Conservation (phyloP, 2,113 vertebrate genomes). For the Tenebrosternarchus preto region DNA sequence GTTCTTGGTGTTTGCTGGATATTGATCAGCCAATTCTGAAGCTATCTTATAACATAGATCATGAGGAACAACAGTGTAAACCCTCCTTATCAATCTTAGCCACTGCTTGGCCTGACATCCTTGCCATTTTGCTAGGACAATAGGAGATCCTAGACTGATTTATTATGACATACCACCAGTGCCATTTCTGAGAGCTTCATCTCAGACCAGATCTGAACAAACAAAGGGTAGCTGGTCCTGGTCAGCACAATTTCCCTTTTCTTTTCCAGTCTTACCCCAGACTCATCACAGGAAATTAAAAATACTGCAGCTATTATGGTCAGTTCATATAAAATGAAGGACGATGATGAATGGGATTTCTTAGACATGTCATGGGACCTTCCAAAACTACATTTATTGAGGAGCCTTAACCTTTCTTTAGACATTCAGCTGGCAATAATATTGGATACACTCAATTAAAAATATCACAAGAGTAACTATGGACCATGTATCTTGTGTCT, state of each 20-base stretch:
- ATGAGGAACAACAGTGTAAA: neutral
- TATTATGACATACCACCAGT: neutral
- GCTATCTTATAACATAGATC: neutral
- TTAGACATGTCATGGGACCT: conserved; percentile 26
- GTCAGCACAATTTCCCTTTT: conserved; percentile 52
- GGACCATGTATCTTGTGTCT: no score
- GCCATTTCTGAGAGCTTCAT: conserved; percentile 25
- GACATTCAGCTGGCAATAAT: neutral
- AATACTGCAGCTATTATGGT: conserved; percentile 45
- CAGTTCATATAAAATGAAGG: conserved; percentile 53
- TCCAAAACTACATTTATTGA: conserved; percentile 37
- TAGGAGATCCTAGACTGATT: conserved; percentile 29
- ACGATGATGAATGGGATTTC: conserved; percentile 40
- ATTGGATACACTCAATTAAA: neutral
- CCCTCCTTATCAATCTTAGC: conserved; percentile 21
- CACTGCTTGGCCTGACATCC: conserved; percentile 15
- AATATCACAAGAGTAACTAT: neutral
- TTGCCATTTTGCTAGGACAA: conserved; percentile 6
- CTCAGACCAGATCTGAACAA: conserved; percentile 7
- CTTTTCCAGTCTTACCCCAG: conserved; percentile 38
- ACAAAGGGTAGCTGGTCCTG: conserved; percentile 32
- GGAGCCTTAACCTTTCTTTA: neutral
- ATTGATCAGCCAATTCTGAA: neutral
- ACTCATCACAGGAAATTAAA: conserved; percentile 46
- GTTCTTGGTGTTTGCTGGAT: neutral